Evolutionary conservation across 2,888 invertebrate species (phyloP).

Genomic region (Coelinius sp.): DNA sequence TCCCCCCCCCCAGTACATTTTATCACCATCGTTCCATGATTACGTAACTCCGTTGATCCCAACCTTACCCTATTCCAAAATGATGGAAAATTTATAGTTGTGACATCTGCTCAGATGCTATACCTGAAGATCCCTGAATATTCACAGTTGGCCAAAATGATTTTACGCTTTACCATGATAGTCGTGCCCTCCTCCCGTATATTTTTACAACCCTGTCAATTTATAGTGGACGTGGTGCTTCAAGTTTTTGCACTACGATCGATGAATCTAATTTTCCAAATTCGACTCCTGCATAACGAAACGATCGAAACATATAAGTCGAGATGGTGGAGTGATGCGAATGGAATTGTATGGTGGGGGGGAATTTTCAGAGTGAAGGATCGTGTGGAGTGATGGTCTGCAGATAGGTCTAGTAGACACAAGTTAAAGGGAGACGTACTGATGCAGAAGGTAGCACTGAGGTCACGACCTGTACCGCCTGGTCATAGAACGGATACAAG

Average conservation of each 20-base stretch:
- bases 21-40: not conserved
- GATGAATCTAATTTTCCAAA: constrained; percentile 24
- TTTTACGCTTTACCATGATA: not conserved
- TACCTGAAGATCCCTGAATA: constrained; percentile 19
- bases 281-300: constrained; percentile 5
- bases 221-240: not conserved
- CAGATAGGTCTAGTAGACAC: constrained; percentile 35
- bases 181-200: not conserved
- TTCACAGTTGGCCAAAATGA: constrained; percentile 30
- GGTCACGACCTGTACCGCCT: constrained; percentile 62
- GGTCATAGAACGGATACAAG: constrained; percentile 60
- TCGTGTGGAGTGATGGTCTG: constrained; percentile 35
- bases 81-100: constrained; percentile 28
- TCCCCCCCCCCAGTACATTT: not conserved
- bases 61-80: not conserved
- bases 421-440: not conserved
- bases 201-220: not conserved
- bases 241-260: not conserved
- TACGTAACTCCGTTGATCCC: not conserved
- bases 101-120: constrained; percentile 28
- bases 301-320: constrained; percentile 17
- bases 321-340: constrained; percentile 29
- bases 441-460: constrained; percentile 36
- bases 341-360: constrained; percentile 33
- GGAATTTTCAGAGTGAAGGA: constrained; percentile 26